phyloP scores from a whole-genome alignment of 2,888 invertebrate species.

The Xestobium rufovillosum region DNA sequence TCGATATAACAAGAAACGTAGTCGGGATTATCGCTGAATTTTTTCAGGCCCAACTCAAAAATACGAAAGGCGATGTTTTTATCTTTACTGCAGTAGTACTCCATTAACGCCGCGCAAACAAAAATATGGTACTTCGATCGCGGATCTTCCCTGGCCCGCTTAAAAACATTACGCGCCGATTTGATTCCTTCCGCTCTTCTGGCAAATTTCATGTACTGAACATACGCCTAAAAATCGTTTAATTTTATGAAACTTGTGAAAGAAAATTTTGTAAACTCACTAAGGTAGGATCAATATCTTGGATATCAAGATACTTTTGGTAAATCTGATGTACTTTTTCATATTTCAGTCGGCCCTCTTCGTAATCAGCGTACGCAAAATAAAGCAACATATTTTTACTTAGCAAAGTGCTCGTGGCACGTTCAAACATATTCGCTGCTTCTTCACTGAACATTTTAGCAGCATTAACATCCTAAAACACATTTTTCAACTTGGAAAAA shows the following conservation, averaged over 20 bases:
- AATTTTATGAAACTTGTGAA: neutral
- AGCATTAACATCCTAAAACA: constrained; percentile 77
- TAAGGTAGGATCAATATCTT: constrained; percentile 91
- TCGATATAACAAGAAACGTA: constrained; percentile 95
- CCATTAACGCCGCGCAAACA: constrained; percentile 96
- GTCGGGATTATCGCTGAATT: constrained; percentile 90
- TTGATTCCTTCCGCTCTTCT: constrained; percentile 96
- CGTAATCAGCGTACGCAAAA: constrained; percentile 98
- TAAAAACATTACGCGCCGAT: constrained; percentile 90
- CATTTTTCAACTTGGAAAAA: constrained; percentile 7
- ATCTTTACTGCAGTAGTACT: constrained; percentile 98
- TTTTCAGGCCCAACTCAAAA: constrained; percentile 95
- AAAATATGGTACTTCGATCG: constrained; percentile 86
- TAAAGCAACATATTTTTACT: constrained; percentile 89
- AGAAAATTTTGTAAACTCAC: constrained; percentile 47
- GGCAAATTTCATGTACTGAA: constrained; percentile 99
- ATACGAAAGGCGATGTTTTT: constrained; percentile 94
- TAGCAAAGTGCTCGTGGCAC: constrained; percentile 83
- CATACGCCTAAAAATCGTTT: constrained; percentile 64
- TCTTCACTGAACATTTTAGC: constrained; percentile 91
- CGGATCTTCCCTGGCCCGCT: constrained; percentile 86
- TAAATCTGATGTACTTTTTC: constrained; percentile 96
- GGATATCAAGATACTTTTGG: constrained; percentile 79
- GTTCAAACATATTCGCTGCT: constrained; percentile 89
- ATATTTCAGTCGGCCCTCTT: constrained; percentile 92